phyloP scores from a whole-genome alignment of 2,113 vertebrate genomes.

The Corythoichthys haematopterus region DNA sequence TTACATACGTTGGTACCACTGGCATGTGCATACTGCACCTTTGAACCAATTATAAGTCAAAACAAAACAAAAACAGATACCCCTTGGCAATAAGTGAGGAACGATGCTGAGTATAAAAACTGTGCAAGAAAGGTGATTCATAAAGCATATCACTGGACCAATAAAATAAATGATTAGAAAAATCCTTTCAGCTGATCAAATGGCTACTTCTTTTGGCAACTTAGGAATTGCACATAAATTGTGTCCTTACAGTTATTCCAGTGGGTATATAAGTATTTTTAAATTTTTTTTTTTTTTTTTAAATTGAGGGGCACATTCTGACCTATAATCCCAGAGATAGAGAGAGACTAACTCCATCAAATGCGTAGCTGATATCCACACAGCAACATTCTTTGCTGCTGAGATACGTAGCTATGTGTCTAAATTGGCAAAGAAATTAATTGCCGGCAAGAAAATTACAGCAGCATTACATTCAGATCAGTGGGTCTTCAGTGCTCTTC shows the following conservation, averaged over 20 bases:
- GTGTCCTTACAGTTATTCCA: constrained; percentile 20
- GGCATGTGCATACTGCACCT: constrained; percentile 50
- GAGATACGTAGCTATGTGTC: neutral
- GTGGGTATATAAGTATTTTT: constrained; percentile 24
- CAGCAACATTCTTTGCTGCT: neutral
- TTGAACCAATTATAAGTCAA: constrained; percentile 52
- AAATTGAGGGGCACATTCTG: neutral
- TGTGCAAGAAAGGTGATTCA: constrained; percentile 23
- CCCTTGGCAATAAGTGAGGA: constrained; percentile 38
- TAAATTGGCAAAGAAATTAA: constrained; percentile 5
- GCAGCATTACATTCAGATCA: constrained; percentile 22
- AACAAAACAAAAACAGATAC: constrained; percentile 54
- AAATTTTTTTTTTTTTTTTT: too few relatives aligned
- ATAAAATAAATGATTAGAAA: constrained; percentile 20
- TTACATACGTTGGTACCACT: constrained; percentile 57
- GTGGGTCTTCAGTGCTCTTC: constrained; percentile 13
- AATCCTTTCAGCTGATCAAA: constrained; percentile 18
- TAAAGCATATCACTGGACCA: constrained; percentile 69
- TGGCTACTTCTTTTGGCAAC: constrained; percentile 11
- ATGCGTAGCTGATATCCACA: constrained; percentile 1
- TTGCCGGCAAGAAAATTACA: neutral
- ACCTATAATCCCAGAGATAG: neutral
- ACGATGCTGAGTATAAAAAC: constrained; percentile 2
- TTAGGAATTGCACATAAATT: constrained; percentile 42
- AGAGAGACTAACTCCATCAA: constrained; percentile 9